Base-by-base conservation (phyloP, 2,888 invertebrate species). In the Ditylenchus weischeri region DNA sequence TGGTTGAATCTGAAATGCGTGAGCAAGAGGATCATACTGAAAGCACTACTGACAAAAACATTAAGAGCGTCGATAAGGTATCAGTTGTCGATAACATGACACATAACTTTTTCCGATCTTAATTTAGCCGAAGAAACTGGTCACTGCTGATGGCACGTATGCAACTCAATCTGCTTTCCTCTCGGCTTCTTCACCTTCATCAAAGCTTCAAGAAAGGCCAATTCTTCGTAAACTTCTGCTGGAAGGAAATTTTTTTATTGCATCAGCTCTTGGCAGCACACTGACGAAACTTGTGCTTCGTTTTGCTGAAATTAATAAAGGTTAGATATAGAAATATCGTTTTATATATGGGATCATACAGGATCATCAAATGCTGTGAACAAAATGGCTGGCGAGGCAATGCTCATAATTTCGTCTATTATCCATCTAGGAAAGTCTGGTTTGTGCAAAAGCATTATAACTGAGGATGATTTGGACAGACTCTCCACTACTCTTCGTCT, bases 61-160 rank as follows among this genome's bases (percentile, higher is more conserved):
- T 15, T 10, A 54, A 54, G 10, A 57, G 15, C 18, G 60, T 23
- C 18, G 57, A n/a, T 5, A 62, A 64, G 29, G 49, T 62, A 58
- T 15, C 21, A 4, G 21, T 57, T 69, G 18, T 6, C 48, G 15
- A 50, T 57, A 35, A 38, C 13, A 18, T 35, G 15, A 62, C n/a
- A 63, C 64, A n/a, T 36, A 29, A 13, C 47, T 35, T 36, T 63
- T 49, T 58, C 18, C 48, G n/a, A 38, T 29, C 29, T 29, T 29
- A 5, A 48, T 57, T 23, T 57, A 75, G 64, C 83, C 85, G 2
- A 87, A 89, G 47, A 90, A 89, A 78, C 86, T 92, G 69, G 94
- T 98, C 54, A 98, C 98, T 58, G 95, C 96, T 48, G 98, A 99
- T 86, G 98, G 98, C 23, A 95, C 96, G 0, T 99, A 99, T 85